A percentile compares a stretch with the other conserved stretches of the same genome.
Evolutionary conservation across 2,113 vertebrate species (phyloP).

Genomic region (Grammomys surdaster): DNA sequence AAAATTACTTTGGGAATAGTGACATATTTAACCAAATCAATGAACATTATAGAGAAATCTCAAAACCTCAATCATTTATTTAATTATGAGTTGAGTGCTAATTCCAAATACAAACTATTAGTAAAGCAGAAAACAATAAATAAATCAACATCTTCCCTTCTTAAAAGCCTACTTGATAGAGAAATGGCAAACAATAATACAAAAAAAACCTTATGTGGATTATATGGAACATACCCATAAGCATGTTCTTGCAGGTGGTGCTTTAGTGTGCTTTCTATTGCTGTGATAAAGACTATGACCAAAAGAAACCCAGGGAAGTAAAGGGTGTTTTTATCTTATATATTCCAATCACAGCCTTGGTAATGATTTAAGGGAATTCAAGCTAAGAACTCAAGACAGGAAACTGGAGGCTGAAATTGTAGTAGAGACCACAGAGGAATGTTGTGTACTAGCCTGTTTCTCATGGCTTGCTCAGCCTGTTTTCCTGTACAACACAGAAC

Average conservation of each 20-base stretch:
- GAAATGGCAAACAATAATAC: not conserved
- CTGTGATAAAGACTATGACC: not conserved
- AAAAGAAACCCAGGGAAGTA: not conserved
- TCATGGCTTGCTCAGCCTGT: not conserved
- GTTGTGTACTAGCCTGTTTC: not conserved
- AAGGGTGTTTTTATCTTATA: not conserved
- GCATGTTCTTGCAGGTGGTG: not conserved
- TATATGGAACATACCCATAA: not conserved
- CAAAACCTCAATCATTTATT: conserved; percentile 28
- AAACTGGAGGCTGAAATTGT: not conserved
- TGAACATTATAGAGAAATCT: not conserved
- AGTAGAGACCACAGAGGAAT: not conserved
- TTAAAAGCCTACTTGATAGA: not conserved
- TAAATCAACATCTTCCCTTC: not conserved
- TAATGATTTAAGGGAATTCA: not conserved
- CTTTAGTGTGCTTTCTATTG: not conserved
- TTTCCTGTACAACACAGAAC: not conserved
- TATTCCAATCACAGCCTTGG: not conserved
- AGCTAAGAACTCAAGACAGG: not conserved
- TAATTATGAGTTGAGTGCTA: not conserved
- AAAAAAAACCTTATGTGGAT: not conserved
- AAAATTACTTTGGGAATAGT: conserved; percentile 4
- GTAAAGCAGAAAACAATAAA: not conserved
- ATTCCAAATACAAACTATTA: not conserved
- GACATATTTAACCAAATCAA: conserved; percentile 22